phyloP scores from a whole-genome alignment of 2,888 invertebrate species.

The Nomada goodeniana region DNA sequence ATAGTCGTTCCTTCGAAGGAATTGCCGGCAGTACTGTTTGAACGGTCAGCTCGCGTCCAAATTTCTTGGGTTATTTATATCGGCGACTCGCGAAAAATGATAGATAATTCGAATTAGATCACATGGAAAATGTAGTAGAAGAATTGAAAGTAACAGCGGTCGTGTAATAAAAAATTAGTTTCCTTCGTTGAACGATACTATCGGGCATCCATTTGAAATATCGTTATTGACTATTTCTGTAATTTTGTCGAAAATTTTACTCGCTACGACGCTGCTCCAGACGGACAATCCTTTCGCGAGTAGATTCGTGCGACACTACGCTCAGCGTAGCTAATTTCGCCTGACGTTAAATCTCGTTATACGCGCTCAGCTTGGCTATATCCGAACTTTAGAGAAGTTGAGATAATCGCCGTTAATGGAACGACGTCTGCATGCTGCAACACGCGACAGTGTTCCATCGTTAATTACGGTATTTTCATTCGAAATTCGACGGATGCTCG shows the following conservation, averaged over 20 bases:
- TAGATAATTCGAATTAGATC: no score
- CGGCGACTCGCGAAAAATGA: no score
- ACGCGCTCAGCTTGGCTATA: slow-evolving; percentile 47
- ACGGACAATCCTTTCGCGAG: background rate
- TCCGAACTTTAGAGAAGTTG: slow-evolving; percentile 60
- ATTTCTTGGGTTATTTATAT: no score
- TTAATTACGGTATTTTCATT: slow-evolving; percentile 34
- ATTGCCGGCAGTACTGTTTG: no score
- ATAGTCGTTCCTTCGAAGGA: no score
- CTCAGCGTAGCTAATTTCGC: slow-evolving; percentile 28
- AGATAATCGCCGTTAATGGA: slow-evolving; percentile 66
- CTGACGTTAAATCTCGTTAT: slow-evolving; percentile 57
- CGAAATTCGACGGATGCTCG: slow-evolving; percentile 1
- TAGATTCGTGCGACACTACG: slow-evolving; percentile 16
- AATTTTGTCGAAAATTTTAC: background rate
- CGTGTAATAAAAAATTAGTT: no score
- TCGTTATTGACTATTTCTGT: background rate
- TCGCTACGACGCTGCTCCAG: no score
- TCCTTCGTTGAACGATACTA: no score
- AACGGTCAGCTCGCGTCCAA: no score
- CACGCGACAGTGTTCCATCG: slow-evolving; percentile 23
- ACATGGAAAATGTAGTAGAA: no score
- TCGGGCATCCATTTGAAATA: background rate
- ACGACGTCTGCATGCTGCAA: slow-evolving; percentile 46
- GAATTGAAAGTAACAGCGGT: no score